These are phyloP conservation scores for Fopius arisanus DNA, from an alignment of 1,140 invertebrate genomes.

Conservation along the genomic window DNA sequence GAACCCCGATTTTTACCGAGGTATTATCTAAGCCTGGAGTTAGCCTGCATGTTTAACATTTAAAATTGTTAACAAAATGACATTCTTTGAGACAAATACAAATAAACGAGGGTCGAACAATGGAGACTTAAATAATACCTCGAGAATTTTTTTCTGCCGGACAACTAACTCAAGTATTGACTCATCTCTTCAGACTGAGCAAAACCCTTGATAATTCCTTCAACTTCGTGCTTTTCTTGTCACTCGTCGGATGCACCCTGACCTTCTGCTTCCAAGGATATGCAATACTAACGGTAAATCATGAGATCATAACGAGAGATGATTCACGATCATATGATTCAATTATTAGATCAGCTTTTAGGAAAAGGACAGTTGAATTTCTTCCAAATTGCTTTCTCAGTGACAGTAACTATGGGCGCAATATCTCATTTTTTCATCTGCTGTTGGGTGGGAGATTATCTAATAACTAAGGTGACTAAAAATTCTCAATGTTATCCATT, in stretches of 20 bases:
- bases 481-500: background rate
- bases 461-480: background rate
- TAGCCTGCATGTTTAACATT: too few relatives aligned
- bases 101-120: too few relatives aligned
- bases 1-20: too few relatives aligned
- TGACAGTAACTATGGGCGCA: background rate
- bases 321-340: background rate
- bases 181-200: background rate
- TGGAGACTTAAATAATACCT: too few relatives aligned
- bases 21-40: too few relatives aligned
- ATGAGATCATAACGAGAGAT: background rate
- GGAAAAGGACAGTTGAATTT: background rate
- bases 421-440: background rate
- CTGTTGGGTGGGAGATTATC: background rate
- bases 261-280: background rate
- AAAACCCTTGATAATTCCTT: background rate
- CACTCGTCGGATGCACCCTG: background rate
- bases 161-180: too few relatives aligned
- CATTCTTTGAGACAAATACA: too few relatives aligned
- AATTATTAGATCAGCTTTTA: background rate
- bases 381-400: background rate
- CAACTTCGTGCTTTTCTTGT: background rate
- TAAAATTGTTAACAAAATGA: too few relatives aligned
- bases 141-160: too few relatives aligned
- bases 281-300: background rate